phyloP scores from a whole-genome alignment of 2,797 vertebrate species.

The Mus minutoides region DNA sequence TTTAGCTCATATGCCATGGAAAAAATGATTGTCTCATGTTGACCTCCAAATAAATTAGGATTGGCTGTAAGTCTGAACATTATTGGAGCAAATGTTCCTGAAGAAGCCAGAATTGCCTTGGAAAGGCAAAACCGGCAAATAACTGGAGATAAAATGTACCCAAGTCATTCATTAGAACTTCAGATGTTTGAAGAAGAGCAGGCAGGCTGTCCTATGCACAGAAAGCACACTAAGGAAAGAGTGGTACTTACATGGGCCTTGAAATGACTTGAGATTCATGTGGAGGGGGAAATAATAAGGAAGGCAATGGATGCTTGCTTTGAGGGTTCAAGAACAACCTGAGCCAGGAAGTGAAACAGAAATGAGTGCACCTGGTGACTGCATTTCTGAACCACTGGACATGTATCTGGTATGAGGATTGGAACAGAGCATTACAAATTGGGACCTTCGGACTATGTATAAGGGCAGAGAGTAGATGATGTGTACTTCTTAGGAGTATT shows the following conservation, averaged over 20 bases:
- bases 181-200: not conserved
- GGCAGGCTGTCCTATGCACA: not conserved
- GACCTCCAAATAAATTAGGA: constrained; percentile 57
- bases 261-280: not conserved
- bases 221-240: not conserved
- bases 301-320: not conserved
- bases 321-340: not conserved
- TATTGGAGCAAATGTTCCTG: not conserved
- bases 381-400: not conserved
- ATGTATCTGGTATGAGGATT: not conserved
- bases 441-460: not conserved
- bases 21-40: constrained; percentile 20
- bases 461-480: not conserved
- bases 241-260: not conserved
- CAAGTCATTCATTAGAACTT: not conserved
- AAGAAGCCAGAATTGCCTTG: constrained; percentile 27
- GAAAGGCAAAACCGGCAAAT: not conserved
- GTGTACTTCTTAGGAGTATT: not conserved
- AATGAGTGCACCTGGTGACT: not conserved
- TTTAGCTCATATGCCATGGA: constrained; percentile 40
- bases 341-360: not conserved
- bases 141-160: not conserved
- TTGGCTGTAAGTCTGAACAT: constrained; percentile 26
- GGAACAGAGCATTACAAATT: not conserved
- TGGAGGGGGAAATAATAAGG: not conserved